phyloP scores from a whole-genome alignment of 1,140 invertebrate species.

The Branchinecta lynchi region DNA sequence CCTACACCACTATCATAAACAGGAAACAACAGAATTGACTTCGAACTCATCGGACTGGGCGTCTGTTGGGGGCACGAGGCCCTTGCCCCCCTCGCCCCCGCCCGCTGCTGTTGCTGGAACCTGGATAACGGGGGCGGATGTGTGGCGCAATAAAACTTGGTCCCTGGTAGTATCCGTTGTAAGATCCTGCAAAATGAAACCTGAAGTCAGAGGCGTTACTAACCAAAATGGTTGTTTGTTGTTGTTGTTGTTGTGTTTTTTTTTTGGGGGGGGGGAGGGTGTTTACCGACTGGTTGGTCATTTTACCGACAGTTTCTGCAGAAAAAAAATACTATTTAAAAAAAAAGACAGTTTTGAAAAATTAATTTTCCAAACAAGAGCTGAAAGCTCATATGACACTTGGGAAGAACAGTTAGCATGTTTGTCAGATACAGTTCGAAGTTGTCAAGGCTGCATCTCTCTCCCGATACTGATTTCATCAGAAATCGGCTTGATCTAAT shows the following conservation, averaged over 20 bases:
- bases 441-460: too few relatives aligned
- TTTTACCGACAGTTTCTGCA: not conserved
- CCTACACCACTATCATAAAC: not conserved
- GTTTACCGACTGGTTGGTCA: not conserved
- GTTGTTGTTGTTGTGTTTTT: not conserved
- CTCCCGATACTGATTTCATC: not conserved
- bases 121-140: not conserved
- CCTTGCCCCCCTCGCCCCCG: not conserved
- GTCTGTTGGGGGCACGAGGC: not conserved
- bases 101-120: not conserved
- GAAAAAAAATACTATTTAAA: not conserved
- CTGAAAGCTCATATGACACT: too few relatives aligned
- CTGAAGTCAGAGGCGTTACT: not conserved
- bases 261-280: not conserved
- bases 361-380: not conserved
- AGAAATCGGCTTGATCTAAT: too few relatives aligned
- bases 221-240: not conserved
- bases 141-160: conserved; percentile 6
- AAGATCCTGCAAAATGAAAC: not conserved
- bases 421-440: too few relatives aligned
- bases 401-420: too few relatives aligned
- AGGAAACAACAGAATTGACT: not conserved
- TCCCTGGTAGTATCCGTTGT: not conserved
- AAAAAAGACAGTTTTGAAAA: not conserved
- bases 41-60: not conserved